A percentile compares a stretch with the other conserved stretches of the same genome.
These are phyloP conservation scores for Stegana nigrithorax DNA, from an alignment of 2,888 invertebrate genomes.

Conservation along the genomic window DNA sequence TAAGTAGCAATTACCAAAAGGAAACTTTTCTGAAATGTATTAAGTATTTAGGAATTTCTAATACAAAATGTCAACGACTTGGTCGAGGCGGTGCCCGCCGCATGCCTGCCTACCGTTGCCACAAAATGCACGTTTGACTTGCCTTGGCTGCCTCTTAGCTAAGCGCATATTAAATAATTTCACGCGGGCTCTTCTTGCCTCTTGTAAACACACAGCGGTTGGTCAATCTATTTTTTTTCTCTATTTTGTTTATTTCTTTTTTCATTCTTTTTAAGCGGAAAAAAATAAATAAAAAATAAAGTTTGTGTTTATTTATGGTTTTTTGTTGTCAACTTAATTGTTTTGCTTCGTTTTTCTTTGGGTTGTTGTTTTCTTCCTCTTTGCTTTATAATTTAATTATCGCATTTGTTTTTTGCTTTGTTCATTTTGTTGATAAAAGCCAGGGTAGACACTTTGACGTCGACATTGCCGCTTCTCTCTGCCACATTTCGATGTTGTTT, in stretches of 20 bases:
- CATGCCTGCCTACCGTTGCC: no score
- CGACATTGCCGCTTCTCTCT: constrained; percentile 38
- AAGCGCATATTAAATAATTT: neutral
- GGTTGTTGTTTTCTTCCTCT: neutral
- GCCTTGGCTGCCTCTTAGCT: neutral
- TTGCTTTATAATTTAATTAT: constrained; percentile 37
- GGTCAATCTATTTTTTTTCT: no score
- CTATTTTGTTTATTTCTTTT: neutral
- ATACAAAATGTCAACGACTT: no score
- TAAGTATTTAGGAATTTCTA: no score
- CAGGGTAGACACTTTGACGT: constrained; percentile 33
- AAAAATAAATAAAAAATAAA: no score
- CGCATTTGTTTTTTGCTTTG: constrained; percentile 16
- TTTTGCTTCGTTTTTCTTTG: neutral
- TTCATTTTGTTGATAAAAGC: neutral
- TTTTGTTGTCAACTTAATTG: neutral
- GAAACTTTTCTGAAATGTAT: no score
- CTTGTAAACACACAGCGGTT: no score
- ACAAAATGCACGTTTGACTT: no score
- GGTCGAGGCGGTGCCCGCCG: no score
- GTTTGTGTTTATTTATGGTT: no score
- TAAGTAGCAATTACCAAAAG: no score
- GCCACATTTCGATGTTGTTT: constrained; percentile 2
- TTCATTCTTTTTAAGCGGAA: no score
- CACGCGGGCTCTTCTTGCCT: neutral